These are phyloP conservation scores for Serinus canaria DNA, from an alignment of 2,113 vertebrate species.

Conservation along the genomic window DNA sequence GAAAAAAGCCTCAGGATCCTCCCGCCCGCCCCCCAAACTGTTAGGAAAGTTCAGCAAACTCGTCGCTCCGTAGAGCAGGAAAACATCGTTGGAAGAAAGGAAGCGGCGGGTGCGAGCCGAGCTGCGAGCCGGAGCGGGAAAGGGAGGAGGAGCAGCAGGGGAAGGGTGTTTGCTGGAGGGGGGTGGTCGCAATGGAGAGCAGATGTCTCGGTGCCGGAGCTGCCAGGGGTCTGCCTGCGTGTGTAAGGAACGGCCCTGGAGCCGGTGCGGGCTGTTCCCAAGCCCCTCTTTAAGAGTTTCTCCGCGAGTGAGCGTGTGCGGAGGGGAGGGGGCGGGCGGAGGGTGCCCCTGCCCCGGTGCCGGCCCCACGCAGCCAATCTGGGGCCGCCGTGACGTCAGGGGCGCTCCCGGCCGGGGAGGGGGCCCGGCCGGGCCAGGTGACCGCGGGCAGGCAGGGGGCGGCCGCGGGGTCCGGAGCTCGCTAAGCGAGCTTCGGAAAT, in stretches of 20 bases:
- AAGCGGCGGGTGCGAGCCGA: slow-evolving; percentile 25
- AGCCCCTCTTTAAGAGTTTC: slow-evolving; percentile 74
- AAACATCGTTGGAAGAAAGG: slow-evolving; percentile 37
- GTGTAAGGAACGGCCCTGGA: background rate
- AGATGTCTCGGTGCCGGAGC: slow-evolving; percentile 48
- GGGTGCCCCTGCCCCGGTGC: slow-evolving; percentile 53
- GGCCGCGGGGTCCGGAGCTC: background rate
- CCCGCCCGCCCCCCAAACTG: slow-evolving; percentile 1
- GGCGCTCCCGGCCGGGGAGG: slow-evolving; percentile 35
- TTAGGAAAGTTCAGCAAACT: slow-evolving; percentile 32
- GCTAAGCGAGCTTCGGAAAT: fast-evolving
- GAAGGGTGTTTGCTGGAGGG: slow-evolving; percentile 38
- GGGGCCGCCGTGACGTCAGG: slow-evolving; percentile 87
- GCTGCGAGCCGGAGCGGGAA: slow-evolving; percentile 26
- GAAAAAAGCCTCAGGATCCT: background rate
- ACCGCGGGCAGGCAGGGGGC: background rate
- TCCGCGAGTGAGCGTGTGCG: slow-evolving; percentile 15
- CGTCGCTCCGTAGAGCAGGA: slow-evolving; percentile 27
- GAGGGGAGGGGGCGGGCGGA: background rate
- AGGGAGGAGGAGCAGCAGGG: slow-evolving; percentile 41
- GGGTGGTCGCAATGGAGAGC: slow-evolving; percentile 44
- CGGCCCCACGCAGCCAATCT: slow-evolving; percentile 81
- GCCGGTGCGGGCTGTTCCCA: background rate
- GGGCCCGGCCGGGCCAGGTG: background rate
- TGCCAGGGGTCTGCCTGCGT: background rate